Evolutionary conservation across 2,113 vertebrate genomes (phyloP).

Genomic region (Formicarius rufipectus): DNA sequence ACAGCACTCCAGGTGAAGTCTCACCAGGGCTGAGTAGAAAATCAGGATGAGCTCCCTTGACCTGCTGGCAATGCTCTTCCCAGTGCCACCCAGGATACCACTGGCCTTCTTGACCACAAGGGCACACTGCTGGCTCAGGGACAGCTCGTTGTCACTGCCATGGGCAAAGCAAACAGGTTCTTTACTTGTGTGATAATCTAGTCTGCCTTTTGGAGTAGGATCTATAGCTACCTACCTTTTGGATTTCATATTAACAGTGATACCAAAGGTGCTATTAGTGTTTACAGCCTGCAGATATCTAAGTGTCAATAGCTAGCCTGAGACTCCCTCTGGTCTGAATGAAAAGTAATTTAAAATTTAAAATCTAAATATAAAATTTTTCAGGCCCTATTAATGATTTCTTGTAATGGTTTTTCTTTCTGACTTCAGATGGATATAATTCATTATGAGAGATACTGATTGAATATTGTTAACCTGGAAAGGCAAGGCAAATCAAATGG

Average conservation of each 20-base stretch:
- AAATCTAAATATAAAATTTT: neutral
- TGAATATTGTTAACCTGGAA: neutral
- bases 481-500: neutral
- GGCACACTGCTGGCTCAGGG: neutral
- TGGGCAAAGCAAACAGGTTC: neutral
- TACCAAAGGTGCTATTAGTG: neutral
- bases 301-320: neutral
- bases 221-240: neutral
- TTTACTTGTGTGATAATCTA: neutral
- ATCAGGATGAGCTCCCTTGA: fast-evolving
- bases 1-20: neutral
- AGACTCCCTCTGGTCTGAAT: neutral
- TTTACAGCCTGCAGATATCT: neutral
- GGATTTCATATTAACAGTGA: neutral
- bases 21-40: neutral
- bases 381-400: neutral
- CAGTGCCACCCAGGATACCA: fast-evolving
- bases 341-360: neutral
- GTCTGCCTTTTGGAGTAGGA: neutral
- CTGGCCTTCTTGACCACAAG: neutral
- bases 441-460: neutral
- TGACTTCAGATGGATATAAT: neutral
- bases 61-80: neutral
- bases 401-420: neutral
- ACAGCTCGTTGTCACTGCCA: neutral